These are phyloP conservation scores for Heliocidaris erythrogramma DNA, from an alignment of 35 echinoderm and acorn worm genomes.

Conservation along the genomic window DNA sequence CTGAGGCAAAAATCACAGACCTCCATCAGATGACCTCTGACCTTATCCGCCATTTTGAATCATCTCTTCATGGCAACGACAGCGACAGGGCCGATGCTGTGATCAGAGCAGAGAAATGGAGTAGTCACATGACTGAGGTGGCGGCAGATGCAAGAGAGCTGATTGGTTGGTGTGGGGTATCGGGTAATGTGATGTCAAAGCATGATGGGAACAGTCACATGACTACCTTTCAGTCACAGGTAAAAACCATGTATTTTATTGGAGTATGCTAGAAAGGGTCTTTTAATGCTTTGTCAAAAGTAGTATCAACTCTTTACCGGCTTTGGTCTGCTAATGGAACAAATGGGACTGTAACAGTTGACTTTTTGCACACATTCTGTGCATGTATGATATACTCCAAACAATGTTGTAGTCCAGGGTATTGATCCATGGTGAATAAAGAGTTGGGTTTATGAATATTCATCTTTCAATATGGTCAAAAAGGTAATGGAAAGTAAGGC, in stretches of 20 bases:
- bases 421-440: too few species aligned
- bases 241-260: not conserved
- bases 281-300: too few species aligned
- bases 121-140: constrained; percentile 28
- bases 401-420: too few species aligned
- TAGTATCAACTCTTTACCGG: too few species aligned
- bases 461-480: too few species aligned
- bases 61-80: constrained; percentile 45
- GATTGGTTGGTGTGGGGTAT: constrained; percentile 49
- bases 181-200: constrained; percentile 26
- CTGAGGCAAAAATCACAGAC: not conserved
- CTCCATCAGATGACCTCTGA: constrained; percentile 21
- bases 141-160: constrained; percentile 28
- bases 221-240: constrained; percentile 49
- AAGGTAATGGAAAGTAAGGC: too few species aligned
- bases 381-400: too few species aligned
- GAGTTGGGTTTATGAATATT: too few species aligned
- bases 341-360: too few species aligned
- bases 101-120: constrained; percentile 71
- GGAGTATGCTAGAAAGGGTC: not conserved
- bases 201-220: constrained; percentile 18
- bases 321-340: too few species aligned
- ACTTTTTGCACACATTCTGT: too few species aligned
- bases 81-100: constrained; percentile 52
- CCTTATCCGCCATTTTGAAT: not conserved